phyloP scores from a whole-genome alignment of 2,888 invertebrate genomes.

The Drosophila mercatorum region DNA sequence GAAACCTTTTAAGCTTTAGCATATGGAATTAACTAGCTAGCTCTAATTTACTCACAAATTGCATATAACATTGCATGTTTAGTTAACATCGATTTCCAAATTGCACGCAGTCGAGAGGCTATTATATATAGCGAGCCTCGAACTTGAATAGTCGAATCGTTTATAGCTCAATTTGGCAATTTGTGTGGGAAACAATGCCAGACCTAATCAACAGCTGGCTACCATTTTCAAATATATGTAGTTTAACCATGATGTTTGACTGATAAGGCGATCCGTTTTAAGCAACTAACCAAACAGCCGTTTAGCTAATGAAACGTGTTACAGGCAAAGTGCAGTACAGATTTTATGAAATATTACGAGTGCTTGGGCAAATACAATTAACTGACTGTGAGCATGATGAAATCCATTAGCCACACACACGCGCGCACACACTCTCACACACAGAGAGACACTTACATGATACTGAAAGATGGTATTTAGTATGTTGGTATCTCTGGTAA shows the following conservation, averaged over 20 bases:
- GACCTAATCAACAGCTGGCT: constrained; percentile 4
- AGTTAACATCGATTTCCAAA: background rate
- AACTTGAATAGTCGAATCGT: background rate
- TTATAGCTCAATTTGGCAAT: background rate
- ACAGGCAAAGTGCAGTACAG: constrained; percentile 26
- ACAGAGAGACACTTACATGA: constrained; percentile 87
- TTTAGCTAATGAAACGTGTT: constrained; percentile 3
- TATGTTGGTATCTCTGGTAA: constrained; percentile 91
- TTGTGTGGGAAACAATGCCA: background rate
- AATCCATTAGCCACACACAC: constrained; percentile 40
- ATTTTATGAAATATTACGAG: constrained; percentile 22
- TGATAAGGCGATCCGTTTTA: constrained; percentile 1
- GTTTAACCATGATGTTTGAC: background rate
- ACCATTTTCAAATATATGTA: background rate
- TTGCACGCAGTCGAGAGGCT: background rate
- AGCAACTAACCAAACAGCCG: background rate
- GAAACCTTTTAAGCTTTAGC: background rate
- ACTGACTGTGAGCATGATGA: constrained; percentile 14
- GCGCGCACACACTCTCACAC: constrained; percentile 3
- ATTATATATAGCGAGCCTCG: background rate
- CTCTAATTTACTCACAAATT: background rate
- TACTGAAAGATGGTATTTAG: constrained; percentile 92
- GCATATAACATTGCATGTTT: background rate
- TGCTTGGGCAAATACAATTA: constrained; percentile 45
- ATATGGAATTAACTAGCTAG: background rate